phyloP scores from a whole-genome alignment of 2,888 invertebrate species.

The Melanophora roralis region DNA sequence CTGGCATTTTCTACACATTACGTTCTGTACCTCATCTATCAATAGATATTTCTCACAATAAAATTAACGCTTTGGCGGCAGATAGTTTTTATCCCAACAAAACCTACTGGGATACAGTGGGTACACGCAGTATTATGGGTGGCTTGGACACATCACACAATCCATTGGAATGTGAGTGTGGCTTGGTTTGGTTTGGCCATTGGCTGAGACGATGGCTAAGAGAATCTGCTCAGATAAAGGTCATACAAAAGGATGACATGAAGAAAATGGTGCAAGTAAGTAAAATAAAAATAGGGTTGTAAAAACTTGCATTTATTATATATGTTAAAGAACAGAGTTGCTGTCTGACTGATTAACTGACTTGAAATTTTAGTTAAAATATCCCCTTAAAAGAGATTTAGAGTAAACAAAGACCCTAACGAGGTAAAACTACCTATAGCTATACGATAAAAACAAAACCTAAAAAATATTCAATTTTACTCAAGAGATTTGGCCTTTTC shows the following conservation, averaged over 20 bases:
- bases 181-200: slow-evolving; percentile 91
- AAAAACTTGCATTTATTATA: too few species aligned
- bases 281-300: background rate
- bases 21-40: slow-evolving; percentile 88
- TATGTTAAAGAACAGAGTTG: too few species aligned
- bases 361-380: too few species aligned
- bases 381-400: too few species aligned
- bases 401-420: too few species aligned
- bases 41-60: slow-evolving; percentile 89
- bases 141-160: slow-evolving; percentile 90
- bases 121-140: slow-evolving; percentile 90
- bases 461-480: too few species aligned
- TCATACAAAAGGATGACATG: slow-evolving; percentile 80
- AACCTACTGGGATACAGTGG: slow-evolving; percentile 91
- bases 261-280: slow-evolving; percentile 78
- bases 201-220: slow-evolving; percentile 93
- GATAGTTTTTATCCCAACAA: slow-evolving; percentile 92
- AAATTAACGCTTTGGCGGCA: slow-evolving; percentile 86
- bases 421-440: too few species aligned
- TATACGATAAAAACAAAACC: too few species aligned
- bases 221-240: slow-evolving; percentile 88
- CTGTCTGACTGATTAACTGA: too few species aligned
- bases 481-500: too few species aligned
- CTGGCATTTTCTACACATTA: slow-evolving; percentile 86
- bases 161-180: slow-evolving; percentile 91